Conservation (phyloP, 1,140 invertebrate species). For the Pissodes strobi region DNA sequence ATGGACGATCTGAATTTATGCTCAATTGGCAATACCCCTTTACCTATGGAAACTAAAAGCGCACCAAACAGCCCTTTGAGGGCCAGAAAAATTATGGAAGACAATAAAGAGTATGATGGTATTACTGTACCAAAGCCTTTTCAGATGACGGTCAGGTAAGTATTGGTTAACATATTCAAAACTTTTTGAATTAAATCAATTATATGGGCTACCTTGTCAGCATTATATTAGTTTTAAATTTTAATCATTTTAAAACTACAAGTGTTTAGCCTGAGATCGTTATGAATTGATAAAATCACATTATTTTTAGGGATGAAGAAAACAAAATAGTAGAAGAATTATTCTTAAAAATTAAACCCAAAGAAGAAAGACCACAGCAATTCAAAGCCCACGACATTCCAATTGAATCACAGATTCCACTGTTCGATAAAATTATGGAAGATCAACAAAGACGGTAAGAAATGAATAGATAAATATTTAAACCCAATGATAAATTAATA, state of each 20-base stretch:
- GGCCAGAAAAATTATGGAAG: conserved; percentile 49
- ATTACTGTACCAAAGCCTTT: conserved; percentile 69
- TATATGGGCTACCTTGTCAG: no score
- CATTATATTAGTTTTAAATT: no score
- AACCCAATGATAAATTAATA: no score
- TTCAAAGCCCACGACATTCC: conserved; percentile 67
- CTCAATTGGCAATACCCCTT: conserved; percentile 36
- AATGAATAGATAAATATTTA: conserved; percentile 10
- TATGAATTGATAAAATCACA: no score
- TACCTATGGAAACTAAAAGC: conserved; percentile 53
- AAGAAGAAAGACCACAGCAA: conserved; percentile 56
- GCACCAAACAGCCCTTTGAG: conserved; percentile 61
- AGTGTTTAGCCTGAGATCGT: no score
- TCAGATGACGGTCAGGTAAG: conserved; percentile 68
- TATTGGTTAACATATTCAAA: conserved; percentile 5
- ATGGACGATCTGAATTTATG: conserved; percentile 42
- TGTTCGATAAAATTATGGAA: conserved; percentile 71
- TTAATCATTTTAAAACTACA: no score
- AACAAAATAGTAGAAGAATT: conserved; percentile 62
- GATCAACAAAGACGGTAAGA: conserved; percentile 70
- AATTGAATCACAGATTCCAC: conserved; percentile 68
- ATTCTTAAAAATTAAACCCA: conserved; percentile 57
- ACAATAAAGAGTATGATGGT: conserved; percentile 51
- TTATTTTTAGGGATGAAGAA: conserved; percentile 67
- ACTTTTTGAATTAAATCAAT: no score